A percentile compares a stretch with the other conserved stretches of the same genome.
Conservation (phyloP, 2,113 vertebrate genomes). For the Clarias batrachus region DNA sequence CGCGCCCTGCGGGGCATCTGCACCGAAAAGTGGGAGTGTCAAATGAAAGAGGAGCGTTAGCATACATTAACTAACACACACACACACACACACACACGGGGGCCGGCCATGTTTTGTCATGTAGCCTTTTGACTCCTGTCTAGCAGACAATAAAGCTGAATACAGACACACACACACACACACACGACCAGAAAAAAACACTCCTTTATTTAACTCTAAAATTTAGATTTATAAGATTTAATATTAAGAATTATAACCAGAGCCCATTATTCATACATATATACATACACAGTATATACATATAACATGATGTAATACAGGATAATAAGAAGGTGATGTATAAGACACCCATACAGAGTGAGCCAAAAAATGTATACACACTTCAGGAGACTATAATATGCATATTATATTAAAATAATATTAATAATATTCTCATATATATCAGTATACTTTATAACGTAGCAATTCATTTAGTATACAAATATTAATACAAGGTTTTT, state of each 20-base stretch:
- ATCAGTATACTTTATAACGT: too few relatives aligned
- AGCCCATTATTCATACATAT: not conserved
- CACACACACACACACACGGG: conserved; percentile 11
- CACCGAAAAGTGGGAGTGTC: conserved; percentile 52
- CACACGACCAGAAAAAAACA: not conserved
- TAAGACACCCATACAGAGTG: too few relatives aligned
- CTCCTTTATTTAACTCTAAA: not conserved
- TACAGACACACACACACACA: conserved; percentile 2
- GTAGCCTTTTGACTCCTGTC: conserved; percentile 36
- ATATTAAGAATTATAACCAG: not conserved
- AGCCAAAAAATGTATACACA: too few relatives aligned
- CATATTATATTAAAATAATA: too few relatives aligned
- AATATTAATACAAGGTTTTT: too few relatives aligned
- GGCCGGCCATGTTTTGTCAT: conserved; percentile 48
- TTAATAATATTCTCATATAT: too few relatives aligned
- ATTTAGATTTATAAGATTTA: not conserved
- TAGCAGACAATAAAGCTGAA: conserved; percentile 10
- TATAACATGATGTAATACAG: too few relatives aligned
- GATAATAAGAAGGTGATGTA: too few relatives aligned
- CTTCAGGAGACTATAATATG: too few relatives aligned
- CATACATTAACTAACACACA: conserved; percentile 24
- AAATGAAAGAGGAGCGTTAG: conserved; percentile 23
- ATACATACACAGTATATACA: too few relatives aligned
- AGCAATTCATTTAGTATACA: too few relatives aligned
- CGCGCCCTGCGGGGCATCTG: conserved; percentile 48